phyloP scores from a whole-genome alignment of 2,797 vertebrate genomes.

The Acrocephalus scirpaceus region DNA sequence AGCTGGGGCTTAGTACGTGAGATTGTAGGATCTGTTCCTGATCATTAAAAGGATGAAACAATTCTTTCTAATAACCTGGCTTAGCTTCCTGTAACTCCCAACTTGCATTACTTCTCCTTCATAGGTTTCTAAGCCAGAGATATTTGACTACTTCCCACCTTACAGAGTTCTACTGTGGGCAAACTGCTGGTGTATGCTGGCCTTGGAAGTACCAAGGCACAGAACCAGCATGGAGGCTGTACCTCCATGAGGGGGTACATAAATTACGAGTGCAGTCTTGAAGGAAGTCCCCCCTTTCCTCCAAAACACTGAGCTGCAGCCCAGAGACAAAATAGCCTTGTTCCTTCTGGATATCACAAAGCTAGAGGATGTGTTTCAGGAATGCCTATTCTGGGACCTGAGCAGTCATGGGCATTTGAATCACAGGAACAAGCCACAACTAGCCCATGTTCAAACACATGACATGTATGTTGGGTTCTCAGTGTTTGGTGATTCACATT shows the following conservation, averaged over 20 bases:
- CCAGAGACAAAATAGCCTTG: not conserved
- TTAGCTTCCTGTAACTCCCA: not conserved
- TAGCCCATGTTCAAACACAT: not conserved
- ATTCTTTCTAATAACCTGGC: not conserved
- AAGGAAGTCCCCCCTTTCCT: not conserved
- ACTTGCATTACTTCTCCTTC: not conserved
- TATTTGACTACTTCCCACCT: not conserved
- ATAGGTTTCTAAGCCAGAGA: not conserved
- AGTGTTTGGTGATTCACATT: not conserved
- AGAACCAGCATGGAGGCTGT: not conserved
- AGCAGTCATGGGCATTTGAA: not conserved
- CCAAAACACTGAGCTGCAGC: not conserved
- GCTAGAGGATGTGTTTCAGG: not conserved
- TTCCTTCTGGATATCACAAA: not conserved
- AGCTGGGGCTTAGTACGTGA: not conserved
- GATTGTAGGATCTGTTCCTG: not conserved
- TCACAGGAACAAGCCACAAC: not conserved
- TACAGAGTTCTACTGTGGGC: not conserved
- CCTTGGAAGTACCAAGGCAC: not conserved
- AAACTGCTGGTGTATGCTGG: not conserved
- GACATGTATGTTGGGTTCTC: not conserved
- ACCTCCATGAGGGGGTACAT: accelerated
- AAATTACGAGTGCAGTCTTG: accelerated
- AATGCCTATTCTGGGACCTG: not conserved
- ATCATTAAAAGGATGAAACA: not conserved